Conservation (phyloP, 92 coral and sea anemone genomes). For the Paragorgia papillata region DNA sequence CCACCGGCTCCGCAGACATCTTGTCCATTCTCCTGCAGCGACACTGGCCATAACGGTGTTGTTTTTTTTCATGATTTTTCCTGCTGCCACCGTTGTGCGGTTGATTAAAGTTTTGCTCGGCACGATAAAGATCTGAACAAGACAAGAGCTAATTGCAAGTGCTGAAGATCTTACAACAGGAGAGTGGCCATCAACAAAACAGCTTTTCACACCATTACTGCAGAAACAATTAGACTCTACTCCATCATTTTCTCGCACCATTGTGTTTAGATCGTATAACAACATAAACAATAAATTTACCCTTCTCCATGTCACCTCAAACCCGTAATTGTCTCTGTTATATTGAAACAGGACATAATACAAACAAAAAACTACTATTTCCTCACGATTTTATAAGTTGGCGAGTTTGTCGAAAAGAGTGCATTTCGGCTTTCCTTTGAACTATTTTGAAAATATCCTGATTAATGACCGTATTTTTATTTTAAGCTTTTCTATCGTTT, state of each 20-base stretch:
- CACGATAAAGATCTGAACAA: not conserved
- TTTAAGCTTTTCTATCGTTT: not conserved
- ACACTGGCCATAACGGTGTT: constrained; percentile 10
- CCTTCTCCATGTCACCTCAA: not conserved
- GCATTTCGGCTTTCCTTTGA: constrained; percentile 22
- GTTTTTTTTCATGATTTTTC: constrained; percentile 11
- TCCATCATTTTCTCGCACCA: constrained; percentile 37
- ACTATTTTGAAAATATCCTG: not conserved
- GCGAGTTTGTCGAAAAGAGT: not conserved
- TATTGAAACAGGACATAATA: not conserved
- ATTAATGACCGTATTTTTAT: not conserved
- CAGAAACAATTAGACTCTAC: constrained; percentile 18
- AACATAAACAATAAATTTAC: not conserved
- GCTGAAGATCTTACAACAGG: not conserved
- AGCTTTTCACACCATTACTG: constrained; percentile 24
- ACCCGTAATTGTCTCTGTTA: too few species aligned
- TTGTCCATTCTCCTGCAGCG: constrained; percentile 47
- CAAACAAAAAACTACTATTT: not conserved
- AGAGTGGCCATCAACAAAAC: not conserved
- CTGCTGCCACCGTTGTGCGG: constrained; percentile 11
- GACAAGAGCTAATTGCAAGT: not conserved
- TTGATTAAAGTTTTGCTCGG: not conserved
- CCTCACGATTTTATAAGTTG: not conserved
- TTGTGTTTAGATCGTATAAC: constrained; percentile 11
- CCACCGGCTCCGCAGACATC: constrained; percentile 12